Evolutionary conservation across 2,888 invertebrate genomes (phyloP).

Genomic region (Barypeithes pellucidus): DNA sequence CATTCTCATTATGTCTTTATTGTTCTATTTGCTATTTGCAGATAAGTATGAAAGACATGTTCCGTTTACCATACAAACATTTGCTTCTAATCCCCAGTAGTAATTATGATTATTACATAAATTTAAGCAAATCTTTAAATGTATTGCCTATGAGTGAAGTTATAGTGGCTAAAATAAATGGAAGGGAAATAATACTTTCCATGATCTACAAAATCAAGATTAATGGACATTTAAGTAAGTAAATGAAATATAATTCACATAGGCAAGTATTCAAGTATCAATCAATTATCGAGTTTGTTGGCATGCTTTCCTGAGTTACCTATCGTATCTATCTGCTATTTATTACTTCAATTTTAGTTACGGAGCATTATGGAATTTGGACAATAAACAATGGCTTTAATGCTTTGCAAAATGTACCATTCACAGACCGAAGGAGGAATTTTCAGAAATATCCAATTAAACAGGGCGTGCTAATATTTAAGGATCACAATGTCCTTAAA

Average conservation of each 20-base stretch:
- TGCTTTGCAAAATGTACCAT: slow-evolving; percentile 27
- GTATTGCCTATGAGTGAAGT: slow-evolving; percentile 35
- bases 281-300: no score
- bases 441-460: slow-evolving; percentile 49
- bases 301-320: no score
- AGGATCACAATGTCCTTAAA: slow-evolving; percentile 43
- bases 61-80: slow-evolving; percentile 20
- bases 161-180: slow-evolving; percentile 18
- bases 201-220: slow-evolving; percentile 33
- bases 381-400: slow-evolving; percentile 37
- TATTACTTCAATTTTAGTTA: no score
- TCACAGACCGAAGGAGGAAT: slow-evolving; percentile 49
- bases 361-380: slow-evolving; percentile 56
- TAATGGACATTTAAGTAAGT: slow-evolving; percentile 25
- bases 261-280: no score
- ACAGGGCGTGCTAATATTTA: slow-evolving; percentile 46
- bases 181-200: neutral
- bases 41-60: slow-evolving; percentile 16
- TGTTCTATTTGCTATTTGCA: neutral
- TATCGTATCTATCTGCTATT: no score
- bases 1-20: no score
- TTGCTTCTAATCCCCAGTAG: neutral
- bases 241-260: no score
- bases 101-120: slow-evolving; percentile 19
- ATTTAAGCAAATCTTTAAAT: neutral